These are phyloP conservation scores for Plagiodera versicolora DNA, from an alignment of 2,888 invertebrate species.

Conservation along the genomic window DNA sequence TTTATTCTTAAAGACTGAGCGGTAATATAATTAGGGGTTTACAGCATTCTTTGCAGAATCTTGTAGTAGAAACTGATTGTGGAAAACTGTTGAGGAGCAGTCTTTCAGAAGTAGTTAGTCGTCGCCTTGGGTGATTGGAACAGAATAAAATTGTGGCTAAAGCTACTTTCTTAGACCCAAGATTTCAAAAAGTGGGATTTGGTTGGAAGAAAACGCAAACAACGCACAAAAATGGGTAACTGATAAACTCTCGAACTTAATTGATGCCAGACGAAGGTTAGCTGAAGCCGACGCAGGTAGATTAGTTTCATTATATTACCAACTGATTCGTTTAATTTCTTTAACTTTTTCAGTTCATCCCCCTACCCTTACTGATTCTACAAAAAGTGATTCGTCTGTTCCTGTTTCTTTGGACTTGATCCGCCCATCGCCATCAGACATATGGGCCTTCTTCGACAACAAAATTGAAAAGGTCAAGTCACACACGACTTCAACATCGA, in stretches of 20 bases:
- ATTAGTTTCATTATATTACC: too few relatives aligned
- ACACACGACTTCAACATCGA: conserved; percentile 13
- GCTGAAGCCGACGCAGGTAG: too few relatives aligned
- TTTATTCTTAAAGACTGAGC: too few relatives aligned
- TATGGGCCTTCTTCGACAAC: conserved; percentile 17
- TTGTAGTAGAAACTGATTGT: too few relatives aligned
- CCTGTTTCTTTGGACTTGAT: too few relatives aligned
- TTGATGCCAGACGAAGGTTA: too few relatives aligned
- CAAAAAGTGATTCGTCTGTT: too few relatives aligned
- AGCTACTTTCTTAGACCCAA: conserved; percentile 34
- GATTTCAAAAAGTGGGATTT: conserved; percentile 34
- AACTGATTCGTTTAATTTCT: too few relatives aligned
- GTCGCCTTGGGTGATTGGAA: conserved; percentile 15
- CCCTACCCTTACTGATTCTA: too few relatives aligned
- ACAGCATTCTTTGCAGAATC: too few relatives aligned
- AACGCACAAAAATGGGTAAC: conserved; percentile 26
- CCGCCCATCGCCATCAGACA: not conserved
- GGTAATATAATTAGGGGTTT: too few relatives aligned
- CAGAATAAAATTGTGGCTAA: conserved; percentile 26
- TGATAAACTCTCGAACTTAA: conserved; percentile 18
- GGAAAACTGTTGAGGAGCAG: not conserved
- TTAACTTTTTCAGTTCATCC: too few relatives aligned
- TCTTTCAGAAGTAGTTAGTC: not conserved
- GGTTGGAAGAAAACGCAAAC: conserved; percentile 29
- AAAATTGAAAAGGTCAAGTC: conserved; percentile 17